phyloP scores from a whole-genome alignment of 2,797 vertebrate species.

The Babyrousa celebensis region DNA sequence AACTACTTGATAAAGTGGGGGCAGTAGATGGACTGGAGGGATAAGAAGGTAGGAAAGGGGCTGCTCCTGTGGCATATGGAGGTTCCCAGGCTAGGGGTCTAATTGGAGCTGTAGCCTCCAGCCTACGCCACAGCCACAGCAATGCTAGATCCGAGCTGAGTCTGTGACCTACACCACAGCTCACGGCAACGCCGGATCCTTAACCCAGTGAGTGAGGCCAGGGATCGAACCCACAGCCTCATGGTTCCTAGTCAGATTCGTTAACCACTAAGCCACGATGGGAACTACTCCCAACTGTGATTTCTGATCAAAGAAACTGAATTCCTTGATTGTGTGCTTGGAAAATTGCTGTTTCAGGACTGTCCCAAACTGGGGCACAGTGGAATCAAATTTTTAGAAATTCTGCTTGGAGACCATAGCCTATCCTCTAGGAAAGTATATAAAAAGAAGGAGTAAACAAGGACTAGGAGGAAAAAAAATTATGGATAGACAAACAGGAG shows the following conservation, averaged over 20 bases:
- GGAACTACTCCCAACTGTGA: neutral
- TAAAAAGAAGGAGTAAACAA: neutral
- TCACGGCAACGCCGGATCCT: no score
- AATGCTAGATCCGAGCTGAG: no score
- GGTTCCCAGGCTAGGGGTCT: no score
- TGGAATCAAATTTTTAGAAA: neutral
- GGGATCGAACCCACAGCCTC: no score
- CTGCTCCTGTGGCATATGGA: no score
- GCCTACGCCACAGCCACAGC: no score
- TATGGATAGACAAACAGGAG: neutral
- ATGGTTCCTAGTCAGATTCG: no score
- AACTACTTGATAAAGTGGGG: neutral
- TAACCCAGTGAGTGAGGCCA: no score
- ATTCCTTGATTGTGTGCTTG: neutral
- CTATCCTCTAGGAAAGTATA: slow-evolving; percentile 21
- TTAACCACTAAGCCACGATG: no score
- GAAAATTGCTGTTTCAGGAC: neutral
- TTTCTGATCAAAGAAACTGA: neutral
- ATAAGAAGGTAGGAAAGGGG: neutral
- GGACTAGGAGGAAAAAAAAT: neutral
- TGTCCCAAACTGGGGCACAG: neutral
- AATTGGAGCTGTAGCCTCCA: no score
- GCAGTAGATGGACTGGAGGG: neutral
- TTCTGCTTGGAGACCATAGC: neutral
- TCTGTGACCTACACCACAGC: no score